Conservation (phyloP, 1,140 invertebrate species). For the Nasonia vitripennis region DNA sequence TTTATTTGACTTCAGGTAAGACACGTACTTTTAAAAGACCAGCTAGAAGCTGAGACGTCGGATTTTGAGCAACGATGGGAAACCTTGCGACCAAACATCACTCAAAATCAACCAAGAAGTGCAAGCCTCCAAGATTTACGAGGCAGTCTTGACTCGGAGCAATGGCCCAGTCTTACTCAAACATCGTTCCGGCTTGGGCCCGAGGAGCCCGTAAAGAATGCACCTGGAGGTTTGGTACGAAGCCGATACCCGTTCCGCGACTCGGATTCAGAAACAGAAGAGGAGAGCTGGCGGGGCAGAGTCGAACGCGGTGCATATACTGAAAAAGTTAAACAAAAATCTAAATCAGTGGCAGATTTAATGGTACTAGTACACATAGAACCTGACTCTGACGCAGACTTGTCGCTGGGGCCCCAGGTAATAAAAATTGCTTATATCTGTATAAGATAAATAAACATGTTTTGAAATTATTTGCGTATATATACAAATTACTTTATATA, state of each 20-base stretch:
- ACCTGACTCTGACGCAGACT: conserved; percentile 79
- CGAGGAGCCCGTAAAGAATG: conserved; percentile 65
- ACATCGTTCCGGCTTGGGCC: conserved; percentile 69
- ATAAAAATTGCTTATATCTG: conserved; percentile 46
- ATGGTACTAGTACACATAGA: conserved; percentile 86
- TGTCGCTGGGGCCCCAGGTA: conserved; percentile 70
- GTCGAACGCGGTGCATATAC: conserved; percentile 81
- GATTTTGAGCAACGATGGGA: conserved; percentile 84
- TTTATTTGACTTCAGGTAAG: conserved; percentile 51
- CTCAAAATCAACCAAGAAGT: conserved; percentile 65
- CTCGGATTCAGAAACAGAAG: conserved; percentile 81
- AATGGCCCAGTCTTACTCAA: conserved; percentile 66
- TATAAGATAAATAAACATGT: background rate
- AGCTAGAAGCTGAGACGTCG: conserved; percentile 63
- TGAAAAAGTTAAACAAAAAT: conserved; percentile 83
- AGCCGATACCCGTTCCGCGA: conserved; percentile 57
- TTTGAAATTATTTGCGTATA: background rate
- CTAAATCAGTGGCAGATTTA: conserved; percentile 83
- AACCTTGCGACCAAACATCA: conserved; percentile 78
- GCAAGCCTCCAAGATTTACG: conserved; percentile 77
- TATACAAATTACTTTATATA: background rate
- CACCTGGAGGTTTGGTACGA: conserved; percentile 54
- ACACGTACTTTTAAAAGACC: conserved; percentile 63
- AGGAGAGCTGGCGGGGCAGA: conserved; percentile 80
- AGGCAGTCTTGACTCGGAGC: conserved; percentile 72